These are phyloP conservation scores for Xenopus tropicalis DNA, from an alignment of 2,113 vertebrate species.

Conservation along the genomic window DNA sequence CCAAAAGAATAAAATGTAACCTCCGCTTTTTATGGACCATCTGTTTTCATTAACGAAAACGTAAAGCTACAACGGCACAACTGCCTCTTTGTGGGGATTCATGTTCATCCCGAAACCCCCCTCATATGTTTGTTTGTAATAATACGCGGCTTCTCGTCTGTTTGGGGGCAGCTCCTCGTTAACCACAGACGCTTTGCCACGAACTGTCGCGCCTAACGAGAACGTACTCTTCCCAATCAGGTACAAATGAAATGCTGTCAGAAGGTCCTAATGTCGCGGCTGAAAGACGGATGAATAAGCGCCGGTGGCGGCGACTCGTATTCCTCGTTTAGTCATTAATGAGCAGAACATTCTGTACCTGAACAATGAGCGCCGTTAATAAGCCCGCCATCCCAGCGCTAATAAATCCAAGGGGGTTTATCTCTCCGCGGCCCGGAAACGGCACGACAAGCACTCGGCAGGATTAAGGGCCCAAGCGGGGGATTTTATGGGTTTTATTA, in stretches of 20 bases:
- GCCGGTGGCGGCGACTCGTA: not conserved
- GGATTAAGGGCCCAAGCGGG: no score
- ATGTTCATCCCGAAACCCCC: no score
- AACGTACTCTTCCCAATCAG: not conserved
- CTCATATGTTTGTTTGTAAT: no score
- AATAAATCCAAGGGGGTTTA: not conserved
- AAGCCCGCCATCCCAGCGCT: constrained; percentile 6
- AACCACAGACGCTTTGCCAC: not conserved
- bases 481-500: no score
- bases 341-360: not conserved
- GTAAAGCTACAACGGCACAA: no score
- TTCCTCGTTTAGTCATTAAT: constrained; percentile 8
- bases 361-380: constrained; percentile 3
- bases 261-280: not conserved
- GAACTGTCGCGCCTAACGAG: not conserved
- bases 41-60: no score
- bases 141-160: not conserved
- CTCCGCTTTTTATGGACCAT: no score
- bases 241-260: not conserved
- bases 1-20: no score
- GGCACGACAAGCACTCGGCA: no score
- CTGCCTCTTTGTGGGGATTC: no score
- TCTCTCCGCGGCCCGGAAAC: not conserved
- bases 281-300: fast-evolving
- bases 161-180: not conserved